A percentile compares a stretch with the other conserved stretches of the same genome.
Evolutionary conservation across 2,797 vertebrate species (phyloP).

Genomic region (Euthynnus affinis): DNA sequence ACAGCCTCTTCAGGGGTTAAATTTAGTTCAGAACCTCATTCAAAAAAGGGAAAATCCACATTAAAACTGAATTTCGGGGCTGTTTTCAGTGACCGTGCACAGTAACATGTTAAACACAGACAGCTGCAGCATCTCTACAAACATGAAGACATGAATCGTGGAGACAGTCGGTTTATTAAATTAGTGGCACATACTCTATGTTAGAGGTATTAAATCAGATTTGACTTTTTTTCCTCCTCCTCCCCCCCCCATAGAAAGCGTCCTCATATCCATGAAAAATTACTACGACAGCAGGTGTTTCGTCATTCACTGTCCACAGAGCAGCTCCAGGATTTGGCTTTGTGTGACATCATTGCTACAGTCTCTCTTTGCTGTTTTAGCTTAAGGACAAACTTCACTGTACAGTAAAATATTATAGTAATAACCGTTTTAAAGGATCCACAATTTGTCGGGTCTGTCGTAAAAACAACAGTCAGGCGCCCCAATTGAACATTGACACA

Average conservation of each 20-base stretch:
- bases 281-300: slow-evolving; percentile 18
- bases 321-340: slow-evolving; percentile 31
- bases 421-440: background rate
- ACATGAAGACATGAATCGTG: background rate
- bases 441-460: background rate
- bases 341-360: slow-evolving; percentile 20
- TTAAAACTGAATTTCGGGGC: background rate
- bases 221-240: no score
- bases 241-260: background rate
- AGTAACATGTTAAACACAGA: background rate
- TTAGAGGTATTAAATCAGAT: background rate
- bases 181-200: background rate
- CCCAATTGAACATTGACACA: no score
- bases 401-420: background rate
- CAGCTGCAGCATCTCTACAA: background rate
- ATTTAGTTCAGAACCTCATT: background rate
- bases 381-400: background rate
- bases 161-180: background rate
- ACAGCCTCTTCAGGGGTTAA: slow-evolving; percentile 2
- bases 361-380: slow-evolving; percentile 4
- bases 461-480: no score
- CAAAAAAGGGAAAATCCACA: slow-evolving; percentile 1
- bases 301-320: slow-evolving; percentile 33
- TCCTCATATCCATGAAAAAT: background rate
- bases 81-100: background rate